A percentile compares a stretch with the other conserved stretches of the same genome.
phyloP scores from a whole-genome alignment of 1,140 invertebrate genomes.

The Aplysia californica region DNA sequence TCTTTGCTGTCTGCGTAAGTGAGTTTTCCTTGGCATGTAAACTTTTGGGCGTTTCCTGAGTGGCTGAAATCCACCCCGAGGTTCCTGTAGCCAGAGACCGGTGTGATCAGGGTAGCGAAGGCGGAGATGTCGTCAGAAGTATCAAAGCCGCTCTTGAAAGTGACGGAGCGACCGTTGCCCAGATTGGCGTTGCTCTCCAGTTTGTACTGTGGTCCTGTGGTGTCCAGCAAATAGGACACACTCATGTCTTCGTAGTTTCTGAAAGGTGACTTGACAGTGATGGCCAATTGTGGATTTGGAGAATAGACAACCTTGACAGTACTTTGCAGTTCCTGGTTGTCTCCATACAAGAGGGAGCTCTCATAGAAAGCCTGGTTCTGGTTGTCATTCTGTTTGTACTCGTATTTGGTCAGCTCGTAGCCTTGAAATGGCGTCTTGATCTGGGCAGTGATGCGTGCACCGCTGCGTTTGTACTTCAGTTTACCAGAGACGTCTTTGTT shows the following conservation, averaged over 20 bases:
- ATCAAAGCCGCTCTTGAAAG: slow-evolving; percentile 8
- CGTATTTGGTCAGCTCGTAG: no score
- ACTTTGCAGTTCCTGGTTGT: no score
- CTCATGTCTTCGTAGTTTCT: slow-evolving; percentile 13
- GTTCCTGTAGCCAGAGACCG: slow-evolving; percentile 30
- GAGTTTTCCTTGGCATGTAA: slow-evolving; percentile 27
- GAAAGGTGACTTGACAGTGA: slow-evolving; percentile 39
- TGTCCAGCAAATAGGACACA: slow-evolving; percentile 19
- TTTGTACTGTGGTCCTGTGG: not conserved
- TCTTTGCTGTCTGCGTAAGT: slow-evolving; percentile 32
- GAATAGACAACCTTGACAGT: slow-evolving; percentile 25
- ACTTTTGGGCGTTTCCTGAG: slow-evolving; percentile 20
- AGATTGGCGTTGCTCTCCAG: slow-evolving; percentile 15
- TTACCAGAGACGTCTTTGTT: slow-evolving; percentile 6
- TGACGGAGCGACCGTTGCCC: slow-evolving; percentile 5
- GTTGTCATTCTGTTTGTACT: no score
- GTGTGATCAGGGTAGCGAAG: slow-evolving; percentile 33
- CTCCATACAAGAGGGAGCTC: no score
- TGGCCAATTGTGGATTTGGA: not conserved
- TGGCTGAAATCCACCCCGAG: slow-evolving; percentile 37
- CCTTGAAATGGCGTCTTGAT: slow-evolving; percentile 28
- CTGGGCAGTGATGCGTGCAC: not conserved
- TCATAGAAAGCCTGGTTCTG: no score
- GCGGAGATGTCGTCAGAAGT: slow-evolving; percentile 29
- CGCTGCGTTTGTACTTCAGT: not conserved